A percentile compares a stretch with the other conserved stretches of the same genome.
These are phyloP conservation scores for Rachycentron canadum DNA, from an alignment of 2,797 vertebrate genomes.

Conservation along the genomic window DNA sequence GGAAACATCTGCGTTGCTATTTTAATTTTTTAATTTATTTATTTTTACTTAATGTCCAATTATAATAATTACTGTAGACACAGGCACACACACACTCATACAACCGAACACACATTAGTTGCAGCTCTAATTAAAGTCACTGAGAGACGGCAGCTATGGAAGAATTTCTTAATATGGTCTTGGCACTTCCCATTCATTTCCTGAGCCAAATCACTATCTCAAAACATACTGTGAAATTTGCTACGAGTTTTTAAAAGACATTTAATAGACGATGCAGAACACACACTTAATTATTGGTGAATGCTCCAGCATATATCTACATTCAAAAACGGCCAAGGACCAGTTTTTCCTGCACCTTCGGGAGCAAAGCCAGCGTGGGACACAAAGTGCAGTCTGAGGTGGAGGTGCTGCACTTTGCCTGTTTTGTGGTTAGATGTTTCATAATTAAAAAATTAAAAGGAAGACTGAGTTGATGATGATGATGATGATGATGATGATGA, in stretches of 20 bases:
- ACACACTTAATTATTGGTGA: not conserved
- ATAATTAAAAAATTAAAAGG: not conserved
- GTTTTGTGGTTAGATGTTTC: not conserved
- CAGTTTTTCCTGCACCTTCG: not conserved
- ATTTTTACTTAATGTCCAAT: conserved; percentile 49
- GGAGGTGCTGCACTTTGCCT: not conserved
- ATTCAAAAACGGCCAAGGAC: not conserved
- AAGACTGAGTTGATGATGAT: no score
- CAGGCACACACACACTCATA: conserved; percentile 1
- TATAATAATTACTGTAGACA: conserved; percentile 56
- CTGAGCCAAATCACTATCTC: conserved; percentile 27
- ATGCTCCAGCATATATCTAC: not conserved
- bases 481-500: no score
- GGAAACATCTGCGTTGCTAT: conserved; percentile 60
- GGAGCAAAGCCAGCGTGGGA: not conserved
- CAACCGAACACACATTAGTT: conserved; percentile 40
- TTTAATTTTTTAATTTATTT: conserved; percentile 33
- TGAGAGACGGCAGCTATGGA: conserved; percentile 32
- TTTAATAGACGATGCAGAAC: conserved; percentile 2
- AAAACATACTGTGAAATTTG: conserved; percentile 30
- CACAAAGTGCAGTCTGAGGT: not conserved
- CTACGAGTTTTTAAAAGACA: conserved; percentile 2
- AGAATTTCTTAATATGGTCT: conserved; percentile 37
- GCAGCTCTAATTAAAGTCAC: conserved; percentile 49
- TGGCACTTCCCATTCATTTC: conserved; percentile 24